Evolutionary conservation across 2,797 vertebrate genomes (phyloP).

Genomic region (Urosaurus nigricauda): DNA sequence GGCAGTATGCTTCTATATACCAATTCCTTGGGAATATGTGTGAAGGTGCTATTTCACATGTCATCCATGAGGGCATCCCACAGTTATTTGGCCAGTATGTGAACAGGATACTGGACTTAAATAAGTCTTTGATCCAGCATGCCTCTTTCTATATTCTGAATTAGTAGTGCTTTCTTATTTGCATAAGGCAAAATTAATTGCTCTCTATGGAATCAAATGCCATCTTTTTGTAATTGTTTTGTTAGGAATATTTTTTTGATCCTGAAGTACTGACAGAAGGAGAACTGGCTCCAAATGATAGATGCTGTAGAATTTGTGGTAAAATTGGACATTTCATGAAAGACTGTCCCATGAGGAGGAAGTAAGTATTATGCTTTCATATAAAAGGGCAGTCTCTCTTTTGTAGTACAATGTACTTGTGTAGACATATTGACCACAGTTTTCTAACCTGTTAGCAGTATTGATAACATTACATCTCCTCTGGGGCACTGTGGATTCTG

Average conservation of each 20-base stretch:
- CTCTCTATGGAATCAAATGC: background rate
- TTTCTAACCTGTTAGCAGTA: background rate
- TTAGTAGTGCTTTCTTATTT: background rate
- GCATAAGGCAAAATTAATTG: background rate
- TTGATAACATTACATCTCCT: background rate
- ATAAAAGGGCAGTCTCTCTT: background rate
- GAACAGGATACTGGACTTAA: background rate
- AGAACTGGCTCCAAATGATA: constrained; percentile 93
- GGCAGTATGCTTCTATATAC: background rate
- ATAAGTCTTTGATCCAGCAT: background rate
- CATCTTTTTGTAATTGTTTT: constrained; percentile 30
- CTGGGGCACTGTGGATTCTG: background rate
- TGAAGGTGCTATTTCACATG: background rate
- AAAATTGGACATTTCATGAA: constrained; percentile 99
- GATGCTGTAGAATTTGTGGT: constrained; percentile 96
- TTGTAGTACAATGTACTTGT: background rate
- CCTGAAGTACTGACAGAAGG: constrained; percentile 94
- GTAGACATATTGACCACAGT: background rate
- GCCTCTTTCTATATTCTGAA: background rate
- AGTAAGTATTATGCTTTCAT: constrained; percentile 79
- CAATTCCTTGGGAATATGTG: background rate
- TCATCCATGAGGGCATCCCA: no score
- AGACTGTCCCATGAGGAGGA: constrained; percentile 93
- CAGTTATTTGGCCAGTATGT: background rate
- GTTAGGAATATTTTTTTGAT: constrained; percentile 96